Evolutionary conservation across 2,113 vertebrate species (phyloP).

Genomic region (Falco punctatus): DNA sequence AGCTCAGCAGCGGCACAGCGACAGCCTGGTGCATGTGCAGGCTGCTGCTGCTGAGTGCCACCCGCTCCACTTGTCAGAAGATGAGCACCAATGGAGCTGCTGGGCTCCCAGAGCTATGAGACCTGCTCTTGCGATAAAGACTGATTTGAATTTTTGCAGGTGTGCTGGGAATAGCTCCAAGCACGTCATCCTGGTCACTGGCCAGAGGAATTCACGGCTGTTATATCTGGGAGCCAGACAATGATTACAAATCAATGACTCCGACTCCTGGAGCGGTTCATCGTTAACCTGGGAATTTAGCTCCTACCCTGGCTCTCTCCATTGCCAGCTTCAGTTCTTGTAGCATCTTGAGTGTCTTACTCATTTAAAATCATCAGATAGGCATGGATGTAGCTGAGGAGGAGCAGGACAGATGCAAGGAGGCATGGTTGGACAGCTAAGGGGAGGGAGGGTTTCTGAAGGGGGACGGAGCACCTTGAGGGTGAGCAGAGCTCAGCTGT

Average conservation of each 20-base stretch:
- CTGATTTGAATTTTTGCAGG: neutral
- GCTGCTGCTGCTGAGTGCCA: neutral
- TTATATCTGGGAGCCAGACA: constrained; percentile 2
- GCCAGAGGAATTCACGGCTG: constrained; percentile 12
- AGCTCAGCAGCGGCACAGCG: neutral
- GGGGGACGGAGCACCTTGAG: neutral
- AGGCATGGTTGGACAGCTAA: neutral
- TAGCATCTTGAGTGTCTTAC: neutral
- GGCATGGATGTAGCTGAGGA: neutral
- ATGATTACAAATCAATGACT: constrained; percentile 36
- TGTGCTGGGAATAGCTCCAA: constrained; percentile 6
- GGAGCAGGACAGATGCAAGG: neutral
- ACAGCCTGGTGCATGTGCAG: neutral
- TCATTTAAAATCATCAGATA: neutral
- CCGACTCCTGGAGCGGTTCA: neutral
- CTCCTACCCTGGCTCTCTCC: neutral
- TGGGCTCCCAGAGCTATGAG: neutral
- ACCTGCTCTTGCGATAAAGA: neutral
- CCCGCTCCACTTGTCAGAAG: neutral
- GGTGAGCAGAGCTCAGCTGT: neutral
- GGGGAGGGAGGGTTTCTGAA: neutral
- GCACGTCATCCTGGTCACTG: neutral
- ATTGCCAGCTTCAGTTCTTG: neutral
- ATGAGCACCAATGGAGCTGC: neutral
- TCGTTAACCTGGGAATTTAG: neutral